Percentiles rank a stretch among this genome's conserved stretches.
phyloP scores from a whole-genome alignment of 2,797 vertebrate species.

The Catamblyrhynchus diadema region DNA sequence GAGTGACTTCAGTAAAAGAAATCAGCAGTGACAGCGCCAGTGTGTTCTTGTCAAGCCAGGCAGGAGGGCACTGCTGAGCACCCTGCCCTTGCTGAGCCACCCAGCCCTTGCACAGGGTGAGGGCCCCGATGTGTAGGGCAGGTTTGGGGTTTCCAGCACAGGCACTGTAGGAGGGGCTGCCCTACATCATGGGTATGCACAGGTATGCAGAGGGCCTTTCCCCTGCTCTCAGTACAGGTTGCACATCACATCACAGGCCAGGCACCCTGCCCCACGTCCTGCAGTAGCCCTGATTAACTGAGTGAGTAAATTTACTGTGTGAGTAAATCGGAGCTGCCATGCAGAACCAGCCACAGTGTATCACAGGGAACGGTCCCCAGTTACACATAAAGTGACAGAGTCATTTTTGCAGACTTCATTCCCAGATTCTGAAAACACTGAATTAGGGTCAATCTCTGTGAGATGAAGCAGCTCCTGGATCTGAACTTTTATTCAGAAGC shows the following conservation, averaged over 20 bases:
- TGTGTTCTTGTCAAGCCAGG: not conserved
- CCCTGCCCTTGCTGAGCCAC: accelerated
- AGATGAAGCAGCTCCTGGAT: not conserved
- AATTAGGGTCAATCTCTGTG: not conserved
- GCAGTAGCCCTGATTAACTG: not conserved
- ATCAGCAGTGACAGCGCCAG: not conserved
- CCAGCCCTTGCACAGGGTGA: accelerated
- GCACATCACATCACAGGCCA: not conserved
- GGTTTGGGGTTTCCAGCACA: not conserved
- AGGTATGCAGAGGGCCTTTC: not conserved
- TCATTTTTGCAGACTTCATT: not conserved
- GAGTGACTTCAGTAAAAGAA: not conserved
- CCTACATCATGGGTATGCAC: not conserved
- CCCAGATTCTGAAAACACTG: not conserved
- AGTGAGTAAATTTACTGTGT: accelerated
- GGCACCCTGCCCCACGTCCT: not conserved
- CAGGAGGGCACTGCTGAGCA: not conserved
- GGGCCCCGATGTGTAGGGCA: accelerated
- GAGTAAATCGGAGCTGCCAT: not conserved
- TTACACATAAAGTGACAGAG: not conserved
- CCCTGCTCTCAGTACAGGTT: accelerated
- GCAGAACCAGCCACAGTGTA: accelerated
- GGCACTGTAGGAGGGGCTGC: not conserved
- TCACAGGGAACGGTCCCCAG: accelerated
- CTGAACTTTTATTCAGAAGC: not conserved